Evolutionary conservation across 23 tunicate species (phyloP), one percentile per base, ranked within the genome.

Genomic region (Aplidium turbinatum): DNA sequence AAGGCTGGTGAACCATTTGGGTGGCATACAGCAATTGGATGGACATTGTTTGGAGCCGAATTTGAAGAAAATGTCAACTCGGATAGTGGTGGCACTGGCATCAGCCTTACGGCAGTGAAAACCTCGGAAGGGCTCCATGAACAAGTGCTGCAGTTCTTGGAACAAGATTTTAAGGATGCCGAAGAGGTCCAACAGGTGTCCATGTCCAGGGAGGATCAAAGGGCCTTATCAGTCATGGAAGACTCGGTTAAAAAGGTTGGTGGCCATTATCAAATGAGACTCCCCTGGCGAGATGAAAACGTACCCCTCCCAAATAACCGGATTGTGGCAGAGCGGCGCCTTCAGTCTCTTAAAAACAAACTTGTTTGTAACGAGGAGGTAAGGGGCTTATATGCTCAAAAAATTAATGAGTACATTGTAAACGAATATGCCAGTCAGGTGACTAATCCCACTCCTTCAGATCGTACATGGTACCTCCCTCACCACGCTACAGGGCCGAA

Each of bases 401-500:
- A 60, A 23, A 60, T 60, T 6, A 23, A 60, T 31, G 67, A 60
- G n/a, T 60, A 60, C 36, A 60, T 60, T 4, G 6, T 4, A 31
- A 9, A 16, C 6, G 67, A 38, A 28, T 23, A 60, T 3, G 36
- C 36, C 22, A 36, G 67, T 11, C 35, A 29, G 31, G 31, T 60
- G 3, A 36, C 67, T 4, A 38, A 60, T 5, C 6, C 31, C 24
- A 60, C 7, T 9, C 34, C 38, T 11, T 27, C 67, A 27, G 19
- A 21, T 54, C 19, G 21, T 5, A 11, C 61, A 5, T 13, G 61
- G 61, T 54, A 54, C 61, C 5, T 54, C 5, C 61, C 61, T 5
- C 61, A 54, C 23, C 61, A 54, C 23, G 61, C 61, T 20, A 54
- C 61, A 16, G 61, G 61, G 6, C 61, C 61, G 20, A 54, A 54